A percentile compares a stretch with the other conserved stretches of the same genome.
Evolutionary conservation across 2,113 vertebrate genomes (phyloP).

Genomic region (Pedionomus torquatus): DNA sequence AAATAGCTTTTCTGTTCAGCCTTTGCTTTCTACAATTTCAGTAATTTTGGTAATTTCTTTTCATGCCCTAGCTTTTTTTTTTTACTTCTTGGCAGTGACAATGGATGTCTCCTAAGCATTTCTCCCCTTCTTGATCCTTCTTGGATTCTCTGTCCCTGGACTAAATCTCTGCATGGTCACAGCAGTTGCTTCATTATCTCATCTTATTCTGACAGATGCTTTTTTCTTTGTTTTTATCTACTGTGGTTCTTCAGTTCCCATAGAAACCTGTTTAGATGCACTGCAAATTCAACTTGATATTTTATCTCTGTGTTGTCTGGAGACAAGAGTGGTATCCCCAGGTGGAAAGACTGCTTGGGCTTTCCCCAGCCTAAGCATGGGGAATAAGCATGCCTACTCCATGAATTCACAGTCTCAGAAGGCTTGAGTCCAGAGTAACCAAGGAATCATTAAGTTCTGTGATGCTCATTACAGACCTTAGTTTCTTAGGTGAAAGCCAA

Average conservation of each 20-base stretch:
- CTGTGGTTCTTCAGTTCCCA: neutral
- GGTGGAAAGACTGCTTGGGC: neutral
- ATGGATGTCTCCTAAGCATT: neutral
- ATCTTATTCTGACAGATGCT: constrained; percentile 30
- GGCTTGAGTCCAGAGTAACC: neutral
- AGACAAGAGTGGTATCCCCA: neutral
- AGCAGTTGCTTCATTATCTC: constrained; percentile 36
- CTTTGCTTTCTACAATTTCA: neutral
- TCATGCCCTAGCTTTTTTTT: constrained; percentile 36
- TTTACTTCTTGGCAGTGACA: constrained; percentile 10
- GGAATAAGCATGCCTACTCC: neutral
- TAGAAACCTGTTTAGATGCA: constrained; percentile 36
- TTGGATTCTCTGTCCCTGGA: neutral
- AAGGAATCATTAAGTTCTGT: neutral
- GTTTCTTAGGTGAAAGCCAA: neutral
- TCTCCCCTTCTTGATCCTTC: neutral
- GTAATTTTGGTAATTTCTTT: neutral
- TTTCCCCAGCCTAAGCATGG: neutral
- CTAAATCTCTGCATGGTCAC: neutral
- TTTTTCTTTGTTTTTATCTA: constrained; percentile 18
- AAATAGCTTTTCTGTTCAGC: neutral
- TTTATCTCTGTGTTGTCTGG: neutral
- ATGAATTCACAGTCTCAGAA: neutral
- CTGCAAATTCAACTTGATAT: neutral
- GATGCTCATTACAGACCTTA: neutral